A percentile compares a stretch with the other conserved stretches of the same genome.
These are phyloP conservation scores for Pediacus dermestoides DNA, from an alignment of 2,888 invertebrate species.

Conservation along the genomic window DNA sequence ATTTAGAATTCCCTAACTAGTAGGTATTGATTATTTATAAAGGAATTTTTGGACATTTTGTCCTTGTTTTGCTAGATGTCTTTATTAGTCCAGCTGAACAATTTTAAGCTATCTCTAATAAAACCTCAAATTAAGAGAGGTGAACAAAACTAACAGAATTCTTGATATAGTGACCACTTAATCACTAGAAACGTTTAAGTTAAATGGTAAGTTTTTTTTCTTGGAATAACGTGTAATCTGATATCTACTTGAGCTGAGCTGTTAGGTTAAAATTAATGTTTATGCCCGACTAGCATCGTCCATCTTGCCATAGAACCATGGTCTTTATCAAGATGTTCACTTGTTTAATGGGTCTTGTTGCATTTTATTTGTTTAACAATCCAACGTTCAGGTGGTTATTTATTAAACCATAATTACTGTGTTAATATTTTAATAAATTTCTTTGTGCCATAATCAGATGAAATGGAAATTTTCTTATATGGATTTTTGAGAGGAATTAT, in stretches of 20 bases:
- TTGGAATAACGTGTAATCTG: conserved; percentile 48
- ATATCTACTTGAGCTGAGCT: conserved; percentile 45
- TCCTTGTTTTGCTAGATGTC: no score
- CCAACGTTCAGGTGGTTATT: conserved; percentile 22
- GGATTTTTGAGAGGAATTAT: no score
- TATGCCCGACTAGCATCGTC: conserved; percentile 48
- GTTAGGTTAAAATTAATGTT: conserved; percentile 52
- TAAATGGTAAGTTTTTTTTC: conserved; percentile 45
- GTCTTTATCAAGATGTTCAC: conserved; percentile 52
- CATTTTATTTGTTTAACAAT: conserved; percentile 42
- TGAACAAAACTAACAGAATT: conserved; percentile 37
- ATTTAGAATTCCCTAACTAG: no score
- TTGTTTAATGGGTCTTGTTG: conserved; percentile 50
- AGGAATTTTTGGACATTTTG: no score
- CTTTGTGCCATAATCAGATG: no score
- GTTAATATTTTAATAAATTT: conserved; percentile 11
- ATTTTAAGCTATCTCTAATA: conserved; percentile 21
- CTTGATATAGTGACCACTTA: conserved; percentile 42
- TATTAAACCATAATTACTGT: conserved; percentile 21
- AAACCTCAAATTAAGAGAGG: conserved; percentile 29
- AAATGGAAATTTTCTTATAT: no score
- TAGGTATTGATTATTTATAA: no score
- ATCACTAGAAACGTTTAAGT: conserved; percentile 42
- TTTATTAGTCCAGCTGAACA: conserved; percentile 10
- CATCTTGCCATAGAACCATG: conserved; percentile 47